phyloP scores from a whole-genome alignment of 2,888 invertebrate species.

The Lamproptera curius region DNA sequence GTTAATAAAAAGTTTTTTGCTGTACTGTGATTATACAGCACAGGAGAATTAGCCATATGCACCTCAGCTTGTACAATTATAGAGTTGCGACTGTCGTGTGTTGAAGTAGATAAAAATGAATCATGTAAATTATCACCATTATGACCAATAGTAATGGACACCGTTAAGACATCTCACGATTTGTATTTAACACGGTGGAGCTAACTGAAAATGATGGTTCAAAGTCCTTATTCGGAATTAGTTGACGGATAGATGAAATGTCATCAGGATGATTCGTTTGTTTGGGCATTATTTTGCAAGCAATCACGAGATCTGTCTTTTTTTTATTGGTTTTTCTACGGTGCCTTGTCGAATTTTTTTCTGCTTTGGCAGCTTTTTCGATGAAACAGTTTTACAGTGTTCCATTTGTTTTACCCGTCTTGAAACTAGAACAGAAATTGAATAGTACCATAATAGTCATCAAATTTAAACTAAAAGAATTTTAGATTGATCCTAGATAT shows the following conservation, averaged over 20 bases:
- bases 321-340: slow-evolving; percentile 22
- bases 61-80: background rate
- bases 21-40: too few species aligned
- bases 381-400: slow-evolving; percentile 22
- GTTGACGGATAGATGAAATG: slow-evolving; percentile 25
- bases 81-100: background rate
- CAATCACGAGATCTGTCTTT: slow-evolving; percentile 24
- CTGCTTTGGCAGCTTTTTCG: slow-evolving; percentile 25
- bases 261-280: slow-evolving; percentile 24
- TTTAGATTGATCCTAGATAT: too few species aligned
- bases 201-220: slow-evolving; percentile 25
- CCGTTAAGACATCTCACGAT: slow-evolving; percentile 23
- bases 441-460: slow-evolving; percentile 22
- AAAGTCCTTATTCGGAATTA: slow-evolving; percentile 25
- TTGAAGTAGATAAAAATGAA: slow-evolving; percentile 9
- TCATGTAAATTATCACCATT: slow-evolving; percentile 21
- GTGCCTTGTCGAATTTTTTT: slow-evolving; percentile 24
- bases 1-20: too few species aligned
- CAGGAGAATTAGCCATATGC: background rate
- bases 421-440: slow-evolving; percentile 25
- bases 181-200: slow-evolving; percentile 22
- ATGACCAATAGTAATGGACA: slow-evolving; percentile 20
- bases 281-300: slow-evolving; percentile 25
- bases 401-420: slow-evolving; percentile 24
- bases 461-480: slow-evolving; percentile 19